Conservation (phyloP, 2,888 invertebrate species). For the Taphrorychus bicolor region DNA sequence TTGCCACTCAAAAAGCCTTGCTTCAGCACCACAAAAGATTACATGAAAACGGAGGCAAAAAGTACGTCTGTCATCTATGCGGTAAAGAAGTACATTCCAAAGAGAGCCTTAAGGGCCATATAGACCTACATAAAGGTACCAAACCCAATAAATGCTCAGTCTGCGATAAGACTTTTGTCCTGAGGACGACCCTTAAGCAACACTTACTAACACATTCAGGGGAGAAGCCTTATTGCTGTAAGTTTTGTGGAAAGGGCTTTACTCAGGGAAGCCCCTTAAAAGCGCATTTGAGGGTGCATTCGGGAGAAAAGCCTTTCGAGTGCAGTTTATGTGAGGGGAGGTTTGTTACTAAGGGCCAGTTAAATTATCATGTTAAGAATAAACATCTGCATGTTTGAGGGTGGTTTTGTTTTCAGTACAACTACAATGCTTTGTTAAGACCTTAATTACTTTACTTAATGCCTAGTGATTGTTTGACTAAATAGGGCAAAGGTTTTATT, state of each 20-base stretch:
- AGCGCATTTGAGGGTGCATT: slow-evolving; percentile 44
- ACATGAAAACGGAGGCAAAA: slow-evolving; percentile 44
- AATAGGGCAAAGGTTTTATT: too few relatives aligned
- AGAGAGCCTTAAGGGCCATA: slow-evolving; percentile 49
- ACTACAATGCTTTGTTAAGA: too few relatives aligned
- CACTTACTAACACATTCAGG: slow-evolving; percentile 63
- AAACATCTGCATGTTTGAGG: slow-evolving; percentile 16
- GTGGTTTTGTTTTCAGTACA: neutral
- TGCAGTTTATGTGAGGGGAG: slow-evolving; percentile 49
- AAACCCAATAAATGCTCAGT: slow-evolving; percentile 61
- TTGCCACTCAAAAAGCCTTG: slow-evolving; percentile 41
- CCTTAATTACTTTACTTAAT: too few relatives aligned
- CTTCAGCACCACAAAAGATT: slow-evolving; percentile 41
- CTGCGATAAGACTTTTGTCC: slow-evolving; percentile 65
- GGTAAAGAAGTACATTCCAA: slow-evolving; percentile 61
- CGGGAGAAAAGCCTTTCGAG: slow-evolving; percentile 49
- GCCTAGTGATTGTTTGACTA: too few relatives aligned
- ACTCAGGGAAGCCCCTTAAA: slow-evolving; percentile 52
- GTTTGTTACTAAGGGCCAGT: slow-evolving; percentile 48
- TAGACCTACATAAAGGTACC: slow-evolving; percentile 54
- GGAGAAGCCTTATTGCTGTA: slow-evolving; percentile 63
- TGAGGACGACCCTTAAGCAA: slow-evolving; percentile 60
- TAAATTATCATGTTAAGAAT: slow-evolving; percentile 30
- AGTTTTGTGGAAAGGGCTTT: slow-evolving; percentile 64
- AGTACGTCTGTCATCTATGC: slow-evolving; percentile 60